Evolutionary conservation across 2,888 invertebrate genomes (phyloP), one percentile per base, ranked within the genome.

Genomic region (Acanthacorydalis orientalis): DNA sequence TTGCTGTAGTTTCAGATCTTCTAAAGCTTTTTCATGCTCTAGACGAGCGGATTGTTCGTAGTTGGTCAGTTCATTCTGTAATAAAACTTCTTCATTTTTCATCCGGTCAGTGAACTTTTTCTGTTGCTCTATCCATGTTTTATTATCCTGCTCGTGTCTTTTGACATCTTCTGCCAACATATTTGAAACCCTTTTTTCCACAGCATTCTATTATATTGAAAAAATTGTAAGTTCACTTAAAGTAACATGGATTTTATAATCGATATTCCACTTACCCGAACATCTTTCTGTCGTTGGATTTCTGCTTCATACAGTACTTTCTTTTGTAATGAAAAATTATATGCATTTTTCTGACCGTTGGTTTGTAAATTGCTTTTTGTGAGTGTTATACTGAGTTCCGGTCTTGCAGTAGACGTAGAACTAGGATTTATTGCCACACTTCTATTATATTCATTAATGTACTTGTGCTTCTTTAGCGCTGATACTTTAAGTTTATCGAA

Each of bases 401-500:
- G 44, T 43, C 32, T 32, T 16, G 45, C 15, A 14, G 10, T 7
- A 45, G 11, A 31, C 16, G 4, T 11, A 31, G 47, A 42, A 31
- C 63, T 63, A 1, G 73, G 72, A 1, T 73, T 73, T 48, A 74
- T 68, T 0, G 76, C 77, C 1, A 70, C 70, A 60, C 70, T 68
- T 51, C 68, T 67, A 1, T 75, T 63, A 34, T 60, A 56, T 2
- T 68, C 67, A 50, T 73, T 73, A 31, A 77, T 68, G 56, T 65
- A 64, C 14, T 69, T 70, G 4, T 74, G 74, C 59, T 77, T 79
- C 35, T 67, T 69, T 23, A 80, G 59, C 6, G 75, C 76, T 3
- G 78, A 74, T 49, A 76, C 64, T 54, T 77, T 73, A 43, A 78
- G 59, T 54, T 67, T 67, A 48, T 69, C 69, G 56, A 75, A 67